phyloP scores from a whole-genome alignment of 2,888 invertebrate genomes.

The Anarsia innoxiella region DNA sequence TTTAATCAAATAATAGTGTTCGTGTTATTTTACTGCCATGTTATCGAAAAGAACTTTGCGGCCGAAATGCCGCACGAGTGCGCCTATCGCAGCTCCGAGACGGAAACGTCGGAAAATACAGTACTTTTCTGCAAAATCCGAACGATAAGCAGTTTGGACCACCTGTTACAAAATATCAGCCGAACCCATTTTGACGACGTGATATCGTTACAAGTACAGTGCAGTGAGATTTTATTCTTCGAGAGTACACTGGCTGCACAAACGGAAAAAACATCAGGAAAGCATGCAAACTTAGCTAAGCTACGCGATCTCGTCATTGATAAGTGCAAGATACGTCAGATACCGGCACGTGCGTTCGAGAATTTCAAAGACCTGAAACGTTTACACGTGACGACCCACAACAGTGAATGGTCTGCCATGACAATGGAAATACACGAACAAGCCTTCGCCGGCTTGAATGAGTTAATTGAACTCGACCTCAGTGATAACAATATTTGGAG shows the following conservation, averaged over 20 bases:
- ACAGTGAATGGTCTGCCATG: conserved; percentile 87
- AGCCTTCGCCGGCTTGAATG: conserved; percentile 80
- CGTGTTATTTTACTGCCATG: conserved; percentile 69
- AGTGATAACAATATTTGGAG: conserved; percentile 87
- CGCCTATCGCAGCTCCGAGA: conserved; percentile 78
- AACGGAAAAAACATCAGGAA: conserved; percentile 53
- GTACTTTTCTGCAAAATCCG: conserved; percentile 81
- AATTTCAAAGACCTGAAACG: conserved; percentile 80
- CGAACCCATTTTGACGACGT: conserved; percentile 79
- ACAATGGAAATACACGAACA: conserved; percentile 82
- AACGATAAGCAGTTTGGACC: conserved; percentile 81
- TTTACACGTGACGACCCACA: conserved; percentile 82
- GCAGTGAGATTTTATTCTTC: conserved; percentile 83
- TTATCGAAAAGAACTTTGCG: conserved; percentile 51
- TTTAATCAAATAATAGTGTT: conserved; percentile 67
- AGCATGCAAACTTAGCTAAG: conserved; percentile 77
- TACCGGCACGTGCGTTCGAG: conserved; percentile 81
- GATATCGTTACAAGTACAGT: conserved; percentile 80
- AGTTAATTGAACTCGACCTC: conserved; percentile 80
- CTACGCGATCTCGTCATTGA: conserved; percentile 82
- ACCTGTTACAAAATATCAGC: conserved; percentile 81
- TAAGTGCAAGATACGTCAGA: conserved; percentile 84
- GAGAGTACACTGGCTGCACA: conserved; percentile 79
- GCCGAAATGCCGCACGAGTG: conserved; percentile 79
- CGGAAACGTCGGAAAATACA: conserved; percentile 70